Evolutionary conservation across 2,797 vertebrate genomes (phyloP).

Genomic region (Lophotriccus pileatus): DNA sequence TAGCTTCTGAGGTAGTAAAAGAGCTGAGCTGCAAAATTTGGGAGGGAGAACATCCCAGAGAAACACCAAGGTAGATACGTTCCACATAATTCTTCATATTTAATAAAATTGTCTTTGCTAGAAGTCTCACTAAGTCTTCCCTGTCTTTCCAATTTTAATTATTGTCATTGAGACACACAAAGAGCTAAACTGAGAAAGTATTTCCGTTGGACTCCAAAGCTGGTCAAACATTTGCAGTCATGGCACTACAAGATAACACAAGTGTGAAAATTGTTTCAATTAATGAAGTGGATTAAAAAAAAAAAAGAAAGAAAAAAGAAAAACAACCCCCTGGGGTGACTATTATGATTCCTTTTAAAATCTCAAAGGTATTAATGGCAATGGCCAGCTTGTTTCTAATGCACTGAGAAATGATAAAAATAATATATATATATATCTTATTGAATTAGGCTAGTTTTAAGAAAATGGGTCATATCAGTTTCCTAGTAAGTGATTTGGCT

Average conservation of each 20-base stretch:
- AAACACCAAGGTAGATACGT: not conserved
- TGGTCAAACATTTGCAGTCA: not conserved
- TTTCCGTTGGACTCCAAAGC: not conserved
- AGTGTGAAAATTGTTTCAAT: not conserved
- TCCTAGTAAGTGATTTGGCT: constrained; percentile 43
- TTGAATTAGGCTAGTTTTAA: not conserved
- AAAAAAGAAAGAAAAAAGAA: too few relatives aligned
- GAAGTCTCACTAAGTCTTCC: not conserved
- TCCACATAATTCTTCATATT: not conserved
- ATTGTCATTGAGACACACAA: not conserved
- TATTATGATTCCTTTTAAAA: not conserved
- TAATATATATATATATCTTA: not conserved
- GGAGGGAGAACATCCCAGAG: not conserved
- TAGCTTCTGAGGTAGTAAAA: not conserved
- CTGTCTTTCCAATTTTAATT: not conserved
- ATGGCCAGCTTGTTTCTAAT: not conserved
- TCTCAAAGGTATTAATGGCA: not conserved
- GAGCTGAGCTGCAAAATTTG: not conserved
- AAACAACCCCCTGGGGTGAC: not conserved
- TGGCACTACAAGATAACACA: not conserved
- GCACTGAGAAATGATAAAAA: not conserved
- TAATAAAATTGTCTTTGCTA: not conserved
- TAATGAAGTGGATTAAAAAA: not conserved
- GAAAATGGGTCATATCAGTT: constrained; percentile 34
- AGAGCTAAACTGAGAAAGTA: not conserved